Evolutionary conservation across 1,140 invertebrate species (phyloP).

Genomic region (Drosophila novamexicana): DNA sequence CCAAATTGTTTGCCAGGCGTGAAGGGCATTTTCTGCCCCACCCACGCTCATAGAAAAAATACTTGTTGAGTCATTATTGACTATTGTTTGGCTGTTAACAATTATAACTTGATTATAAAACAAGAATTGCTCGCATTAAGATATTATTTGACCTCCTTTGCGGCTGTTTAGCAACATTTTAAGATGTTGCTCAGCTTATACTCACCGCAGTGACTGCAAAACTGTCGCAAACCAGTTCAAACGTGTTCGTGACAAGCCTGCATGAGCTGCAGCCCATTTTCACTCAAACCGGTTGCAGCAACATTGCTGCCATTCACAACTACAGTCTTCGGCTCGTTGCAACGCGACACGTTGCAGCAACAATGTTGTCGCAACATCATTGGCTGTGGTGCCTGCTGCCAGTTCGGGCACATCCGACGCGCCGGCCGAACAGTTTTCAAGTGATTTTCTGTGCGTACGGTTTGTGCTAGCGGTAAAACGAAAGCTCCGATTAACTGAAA

Average conservation of each 20-base stretch:
- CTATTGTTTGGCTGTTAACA: not conserved
- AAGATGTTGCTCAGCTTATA: not conserved
- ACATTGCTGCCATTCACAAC: conserved; percentile 4
- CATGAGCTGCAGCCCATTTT: not conserved
- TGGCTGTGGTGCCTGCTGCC: conserved; percentile 20
- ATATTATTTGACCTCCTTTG: not conserved
- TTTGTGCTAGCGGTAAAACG: conserved; percentile 57
- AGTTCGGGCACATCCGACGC: conserved; percentile 25
- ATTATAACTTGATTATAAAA: not conserved
- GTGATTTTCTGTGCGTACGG: conserved; percentile 62
- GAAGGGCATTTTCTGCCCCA: not conserved
- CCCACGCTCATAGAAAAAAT: not conserved
- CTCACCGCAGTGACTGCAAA: conserved; percentile 28
- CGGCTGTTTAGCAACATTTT: not conserved
- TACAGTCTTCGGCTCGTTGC: not conserved
- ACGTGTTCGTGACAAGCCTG: conserved; percentile 16
- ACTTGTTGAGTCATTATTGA: conserved; percentile 16
- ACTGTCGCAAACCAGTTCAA: conserved; percentile 6
- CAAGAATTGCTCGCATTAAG: not conserved
- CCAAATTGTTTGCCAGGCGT: not conserved
- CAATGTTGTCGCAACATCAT: conserved; percentile 46
- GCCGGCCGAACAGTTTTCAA: conserved; percentile 61
- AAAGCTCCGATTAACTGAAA: conserved; percentile 11
- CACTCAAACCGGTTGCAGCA: conserved; percentile 30
- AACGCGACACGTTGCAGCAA: conserved; percentile 21